Evolutionary conservation across 2,113 vertebrate species (phyloP).

Genomic region (Puma concolor): DNA sequence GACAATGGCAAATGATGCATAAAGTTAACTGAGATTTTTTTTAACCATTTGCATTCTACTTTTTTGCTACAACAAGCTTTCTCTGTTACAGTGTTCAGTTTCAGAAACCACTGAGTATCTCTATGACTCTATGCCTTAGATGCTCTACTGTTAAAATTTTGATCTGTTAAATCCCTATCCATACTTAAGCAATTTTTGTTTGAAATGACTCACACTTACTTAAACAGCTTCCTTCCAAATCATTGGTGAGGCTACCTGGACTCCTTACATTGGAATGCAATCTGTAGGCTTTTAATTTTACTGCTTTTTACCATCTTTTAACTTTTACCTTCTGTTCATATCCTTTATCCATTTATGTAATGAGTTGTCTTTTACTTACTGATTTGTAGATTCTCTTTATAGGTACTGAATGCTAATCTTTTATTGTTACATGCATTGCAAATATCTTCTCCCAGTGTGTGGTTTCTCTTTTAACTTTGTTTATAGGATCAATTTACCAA

Average conservation of each 20-base stretch:
- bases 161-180: not conserved
- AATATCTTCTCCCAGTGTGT: not conserved
- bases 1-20: not conserved
- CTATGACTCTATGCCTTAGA: not conserved
- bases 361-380: not conserved
- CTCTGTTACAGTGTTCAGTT: not conserved
- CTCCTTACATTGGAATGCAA: too few relatives aligned
- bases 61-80: not conserved
- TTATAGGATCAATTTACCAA: not conserved
- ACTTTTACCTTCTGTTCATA: not conserved
- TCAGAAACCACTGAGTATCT: not conserved
- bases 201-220: not conserved
- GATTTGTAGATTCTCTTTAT: not conserved
- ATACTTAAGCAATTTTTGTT: not conserved
- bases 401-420: not conserved
- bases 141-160: not conserved
- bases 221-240: not conserved
- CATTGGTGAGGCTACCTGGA: not conserved
- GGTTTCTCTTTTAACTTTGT: constrained; percentile 6
- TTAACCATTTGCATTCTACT: not conserved
- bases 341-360: not conserved
- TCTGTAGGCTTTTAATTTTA: not conserved
- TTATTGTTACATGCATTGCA: not conserved
- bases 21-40: not conserved
- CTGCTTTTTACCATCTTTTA: not conserved